Conservation (phyloP, 2,888 invertebrate genomes). For the Calliscelio sp. region DNA sequence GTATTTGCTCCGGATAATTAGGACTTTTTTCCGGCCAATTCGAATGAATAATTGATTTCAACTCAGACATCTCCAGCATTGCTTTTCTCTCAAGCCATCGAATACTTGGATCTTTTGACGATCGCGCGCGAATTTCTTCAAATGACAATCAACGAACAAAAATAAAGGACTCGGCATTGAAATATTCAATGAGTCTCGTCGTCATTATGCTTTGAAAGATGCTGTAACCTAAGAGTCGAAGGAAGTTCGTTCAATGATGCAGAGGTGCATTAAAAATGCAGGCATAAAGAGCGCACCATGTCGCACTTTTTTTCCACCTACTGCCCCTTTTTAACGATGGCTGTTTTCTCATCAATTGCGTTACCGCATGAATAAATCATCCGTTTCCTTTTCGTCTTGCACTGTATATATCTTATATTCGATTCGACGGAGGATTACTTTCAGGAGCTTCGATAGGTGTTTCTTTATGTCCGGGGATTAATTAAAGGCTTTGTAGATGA, state of each 20-base stretch:
- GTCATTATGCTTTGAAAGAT: slow-evolving; percentile 76
- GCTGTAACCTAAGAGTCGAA: slow-evolving; percentile 74
- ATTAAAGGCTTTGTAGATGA: slow-evolving; percentile 16
- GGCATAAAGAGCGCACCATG: slow-evolving; percentile 71
- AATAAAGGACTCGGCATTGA: slow-evolving; percentile 83
- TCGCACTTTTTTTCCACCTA: slow-evolving; percentile 73
- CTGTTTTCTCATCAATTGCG: slow-evolving; percentile 71
- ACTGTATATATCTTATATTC: slow-evolving; percentile 24
- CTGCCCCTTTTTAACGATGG: slow-evolving; percentile 72
- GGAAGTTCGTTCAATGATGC: slow-evolving; percentile 75
- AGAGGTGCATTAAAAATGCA: slow-evolving; percentile 75
- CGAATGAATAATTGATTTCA: slow-evolving; percentile 86
- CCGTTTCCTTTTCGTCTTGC: slow-evolving; percentile 41
- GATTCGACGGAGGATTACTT: slow-evolving; percentile 35
- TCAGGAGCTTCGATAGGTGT: slow-evolving; percentile 37
- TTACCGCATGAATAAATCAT: slow-evolving; percentile 66
- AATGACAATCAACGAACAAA: slow-evolving; percentile 84
- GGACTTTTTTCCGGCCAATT: slow-evolving; percentile 85
- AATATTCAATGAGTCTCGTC: slow-evolving; percentile 83
- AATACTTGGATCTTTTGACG: slow-evolving; percentile 73
- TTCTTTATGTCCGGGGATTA: slow-evolving; percentile 28
- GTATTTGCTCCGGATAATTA: slow-evolving; percentile 86
- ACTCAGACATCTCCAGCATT: slow-evolving; percentile 76
- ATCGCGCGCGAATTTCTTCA: slow-evolving; percentile 80
- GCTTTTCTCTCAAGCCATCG: slow-evolving; percentile 62